These are phyloP conservation scores for Meloidogyne hapla DNA, from an alignment of 1,140 invertebrate genomes.

Conservation along the genomic window DNA sequence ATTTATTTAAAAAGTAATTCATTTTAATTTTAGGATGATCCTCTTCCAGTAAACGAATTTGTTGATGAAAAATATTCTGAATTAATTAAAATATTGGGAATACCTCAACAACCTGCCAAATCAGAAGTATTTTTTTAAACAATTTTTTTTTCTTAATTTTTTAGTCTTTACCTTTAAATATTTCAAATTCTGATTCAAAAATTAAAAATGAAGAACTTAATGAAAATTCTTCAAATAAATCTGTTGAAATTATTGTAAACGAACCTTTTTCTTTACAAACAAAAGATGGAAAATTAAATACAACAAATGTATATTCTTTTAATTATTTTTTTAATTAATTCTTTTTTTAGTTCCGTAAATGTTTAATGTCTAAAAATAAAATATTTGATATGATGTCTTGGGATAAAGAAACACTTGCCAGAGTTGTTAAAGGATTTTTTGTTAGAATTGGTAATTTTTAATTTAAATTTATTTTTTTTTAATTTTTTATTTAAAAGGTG, in stretches of 20 bases:
- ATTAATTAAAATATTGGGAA: background rate
- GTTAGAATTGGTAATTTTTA: background rate
- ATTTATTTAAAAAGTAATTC: too few relatives aligned
- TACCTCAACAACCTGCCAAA: background rate
- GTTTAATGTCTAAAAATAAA: slow-evolving; percentile 18
- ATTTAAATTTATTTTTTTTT: background rate
- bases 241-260: background rate
- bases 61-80: slow-evolving; percentile 10
- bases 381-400: slow-evolving; percentile 26
- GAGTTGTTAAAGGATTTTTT: slow-evolving; percentile 1
- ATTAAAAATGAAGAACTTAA: background rate
- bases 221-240: background rate
- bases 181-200: background rate
- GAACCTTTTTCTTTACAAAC: slow-evolving; percentile 6
- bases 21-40: slow-evolving; percentile 10
- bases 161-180: background rate
- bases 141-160: too few relatives aligned
- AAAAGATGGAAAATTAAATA: slow-evolving; percentile 20
- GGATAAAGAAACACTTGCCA: slow-evolving; percentile 21
- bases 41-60: slow-evolving; percentile 20
- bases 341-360: slow-evolving; percentile 7
- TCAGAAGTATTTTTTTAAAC: background rate
- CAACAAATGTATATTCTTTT: slow-evolving; percentile 6
- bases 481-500: background rate
- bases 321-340: background rate